Evolutionary conservation across 2,888 invertebrate species (phyloP).

Genomic region (Plebejus argus): DNA sequence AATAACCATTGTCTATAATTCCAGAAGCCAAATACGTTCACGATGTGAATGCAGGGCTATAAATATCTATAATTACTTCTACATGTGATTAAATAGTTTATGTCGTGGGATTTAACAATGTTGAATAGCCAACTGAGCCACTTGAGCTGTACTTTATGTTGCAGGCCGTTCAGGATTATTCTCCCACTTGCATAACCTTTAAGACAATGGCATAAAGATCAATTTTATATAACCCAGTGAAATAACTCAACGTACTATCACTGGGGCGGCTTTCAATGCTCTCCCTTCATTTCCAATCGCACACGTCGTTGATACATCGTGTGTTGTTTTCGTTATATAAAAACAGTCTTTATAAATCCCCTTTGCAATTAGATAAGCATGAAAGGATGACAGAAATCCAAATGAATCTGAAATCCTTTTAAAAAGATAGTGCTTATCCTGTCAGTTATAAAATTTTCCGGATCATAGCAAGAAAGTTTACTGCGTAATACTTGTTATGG

Average conservation of each 20-base stretch:
- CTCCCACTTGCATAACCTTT: neutral
- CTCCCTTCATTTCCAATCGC: constrained; percentile 25
- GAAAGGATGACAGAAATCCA: neutral
- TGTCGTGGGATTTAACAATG: constrained; percentile 27
- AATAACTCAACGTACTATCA: neutral
- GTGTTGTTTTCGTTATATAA: constrained; percentile 3
- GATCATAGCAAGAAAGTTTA: neutral
- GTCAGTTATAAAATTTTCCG: neutral
- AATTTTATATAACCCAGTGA: neutral
- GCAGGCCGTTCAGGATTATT: neutral
- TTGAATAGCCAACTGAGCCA: constrained; percentile 29
- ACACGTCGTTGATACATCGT: constrained; percentile 13
- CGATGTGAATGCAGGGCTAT: neutral
- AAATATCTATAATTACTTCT: constrained; percentile 24
- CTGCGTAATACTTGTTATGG: constrained; percentile 1
- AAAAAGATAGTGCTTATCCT: neutral
- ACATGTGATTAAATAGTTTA: constrained; percentile 28
- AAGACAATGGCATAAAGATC: neutral
- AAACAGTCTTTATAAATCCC: neutral
- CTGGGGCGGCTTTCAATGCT: constrained; percentile 25
- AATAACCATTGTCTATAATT: too few relatives aligned
- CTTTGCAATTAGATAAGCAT: neutral
- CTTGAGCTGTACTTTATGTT: constrained; percentile 16
- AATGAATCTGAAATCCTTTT: neutral
- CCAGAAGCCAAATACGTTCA: neutral